Base-by-base conservation (phyloP, 2,888 invertebrate genomes). In the Taphrorychus bicolor region DNA sequence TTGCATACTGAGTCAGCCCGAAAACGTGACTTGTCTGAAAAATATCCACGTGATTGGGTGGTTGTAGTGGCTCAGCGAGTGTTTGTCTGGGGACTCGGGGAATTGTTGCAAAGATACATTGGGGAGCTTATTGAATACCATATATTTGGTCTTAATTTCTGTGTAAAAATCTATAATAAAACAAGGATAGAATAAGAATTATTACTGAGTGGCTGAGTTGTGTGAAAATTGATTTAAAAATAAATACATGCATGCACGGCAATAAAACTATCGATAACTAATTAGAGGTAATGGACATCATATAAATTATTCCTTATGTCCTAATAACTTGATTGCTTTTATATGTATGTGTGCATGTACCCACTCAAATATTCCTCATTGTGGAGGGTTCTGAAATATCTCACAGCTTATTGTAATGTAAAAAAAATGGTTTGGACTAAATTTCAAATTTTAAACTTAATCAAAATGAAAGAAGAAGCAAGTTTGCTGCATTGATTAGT, bases 11-110 rank as follows among this genome's bases (percentile, higher is more conserved):
- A 64, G 58, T 51, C 22, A 58, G 58, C 22, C 51, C 24, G 40
- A 52, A 64, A 64, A 64, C 64, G 64, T 64, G 64, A 64, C 58
- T 58, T 52, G 64, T 64, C 49, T 57, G 49, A 21, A 57, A 56
- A 45, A 64, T 18, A 51, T 23, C 57, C 52, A 58, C 64, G 52
- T 51, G 58, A 64, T 64, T 40, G 51, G 41, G 42, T 64, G 24
- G 57, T 58, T 57, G 41, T 14, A 14, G 51, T 40, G 21, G 40
- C 42, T 9, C 14, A 5, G 32, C 11, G 32, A 32, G 32, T 32
- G 32, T 32, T 32, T 32, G 32, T 32, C n/a, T n/a, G 32, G 32
- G 32, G 32, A 32, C 11, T 7, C 32, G 7, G 32, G 32, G 32
- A 32, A 32, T 32, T 32, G 11, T 32, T 32, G 11, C 11, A 32